Percentiles rank a stretch among this genome's conserved stretches.
Evolutionary conservation across 2,113 vertebrate genomes (phyloP).

Genomic region (Ceyx cyanopectus): DNA sequence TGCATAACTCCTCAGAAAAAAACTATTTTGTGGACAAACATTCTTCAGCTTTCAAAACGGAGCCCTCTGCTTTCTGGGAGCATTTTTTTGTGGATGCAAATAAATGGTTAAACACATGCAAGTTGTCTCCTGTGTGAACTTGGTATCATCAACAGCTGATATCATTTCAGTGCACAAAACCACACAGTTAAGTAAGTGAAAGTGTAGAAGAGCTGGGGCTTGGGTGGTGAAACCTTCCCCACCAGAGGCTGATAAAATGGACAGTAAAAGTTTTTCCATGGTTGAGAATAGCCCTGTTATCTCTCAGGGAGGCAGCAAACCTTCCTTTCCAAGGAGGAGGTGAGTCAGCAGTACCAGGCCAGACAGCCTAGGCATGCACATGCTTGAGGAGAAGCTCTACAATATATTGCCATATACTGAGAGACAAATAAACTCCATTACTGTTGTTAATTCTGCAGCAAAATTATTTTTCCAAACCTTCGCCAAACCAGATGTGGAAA

Average conservation of each 20-base stretch:
- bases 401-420: neutral
- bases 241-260: neutral
- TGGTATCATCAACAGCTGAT: neutral
- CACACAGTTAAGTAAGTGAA: neutral
- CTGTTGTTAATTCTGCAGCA: constrained; percentile 43
- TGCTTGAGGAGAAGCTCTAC: fast-evolving
- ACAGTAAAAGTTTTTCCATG: neutral
- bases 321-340: neutral
- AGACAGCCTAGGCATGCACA: neutral
- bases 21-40: neutral
- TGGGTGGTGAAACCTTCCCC: neutral
- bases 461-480: constrained; percentile 67
- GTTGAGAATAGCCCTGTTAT: neutral
- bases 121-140: neutral
- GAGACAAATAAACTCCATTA: constrained; percentile 39
- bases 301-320: neutral
- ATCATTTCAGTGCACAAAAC: constrained; percentile 15
- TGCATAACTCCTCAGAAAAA: neutral
- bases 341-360: neutral
- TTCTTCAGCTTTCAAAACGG: neutral
- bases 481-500: constrained; percentile 75
- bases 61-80: neutral
- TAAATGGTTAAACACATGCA: neutral
- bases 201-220: neutral
- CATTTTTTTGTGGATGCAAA: neutral